These are phyloP conservation scores for Bellardia pandia DNA, from an alignment of 2,888 invertebrate species.

Conservation along the genomic window DNA sequence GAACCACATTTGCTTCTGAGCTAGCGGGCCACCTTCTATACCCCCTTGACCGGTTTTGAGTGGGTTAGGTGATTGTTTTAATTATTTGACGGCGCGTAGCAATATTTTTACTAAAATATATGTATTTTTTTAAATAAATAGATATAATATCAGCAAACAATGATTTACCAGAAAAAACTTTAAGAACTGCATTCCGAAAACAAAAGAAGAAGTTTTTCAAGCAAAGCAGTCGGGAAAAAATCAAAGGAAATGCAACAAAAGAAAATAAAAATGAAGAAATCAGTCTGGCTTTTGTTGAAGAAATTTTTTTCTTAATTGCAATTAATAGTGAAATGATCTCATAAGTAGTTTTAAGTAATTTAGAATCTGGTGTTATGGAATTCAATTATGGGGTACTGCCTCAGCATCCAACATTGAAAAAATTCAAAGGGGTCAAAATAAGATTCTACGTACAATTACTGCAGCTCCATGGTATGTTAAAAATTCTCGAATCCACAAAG, in stretches of 20 bases:
- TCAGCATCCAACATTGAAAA: too few relatives aligned
- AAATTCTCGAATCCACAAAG: too few relatives aligned
- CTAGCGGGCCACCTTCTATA: too few relatives aligned
- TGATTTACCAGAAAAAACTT: background rate
- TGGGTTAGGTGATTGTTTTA: too few relatives aligned
- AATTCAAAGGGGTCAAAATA: too few relatives aligned
- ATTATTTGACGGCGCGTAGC: too few relatives aligned
- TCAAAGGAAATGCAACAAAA: background rate
- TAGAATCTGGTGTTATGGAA: too few relatives aligned
- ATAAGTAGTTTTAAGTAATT: background rate
- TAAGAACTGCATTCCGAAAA: constrained; percentile 3
- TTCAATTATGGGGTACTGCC: too few relatives aligned
- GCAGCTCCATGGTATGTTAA: too few relatives aligned
- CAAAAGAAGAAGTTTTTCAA: constrained; percentile 23
- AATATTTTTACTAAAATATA: background rate
- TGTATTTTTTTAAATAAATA: constrained; percentile 10
- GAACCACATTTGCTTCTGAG: too few relatives aligned
- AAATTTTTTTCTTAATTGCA: background rate
- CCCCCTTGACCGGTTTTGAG: too few relatives aligned
- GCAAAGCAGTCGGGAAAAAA: background rate
- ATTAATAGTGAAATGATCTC: background rate
- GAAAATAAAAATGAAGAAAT: background rate
- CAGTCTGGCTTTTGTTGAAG: background rate
- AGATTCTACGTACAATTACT: too few relatives aligned
- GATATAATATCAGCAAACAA: background rate